These are phyloP conservation scores for Diadema setosum DNA, from an alignment of 35 echinoderm and acorn worm species.

Conservation along the genomic window DNA sequence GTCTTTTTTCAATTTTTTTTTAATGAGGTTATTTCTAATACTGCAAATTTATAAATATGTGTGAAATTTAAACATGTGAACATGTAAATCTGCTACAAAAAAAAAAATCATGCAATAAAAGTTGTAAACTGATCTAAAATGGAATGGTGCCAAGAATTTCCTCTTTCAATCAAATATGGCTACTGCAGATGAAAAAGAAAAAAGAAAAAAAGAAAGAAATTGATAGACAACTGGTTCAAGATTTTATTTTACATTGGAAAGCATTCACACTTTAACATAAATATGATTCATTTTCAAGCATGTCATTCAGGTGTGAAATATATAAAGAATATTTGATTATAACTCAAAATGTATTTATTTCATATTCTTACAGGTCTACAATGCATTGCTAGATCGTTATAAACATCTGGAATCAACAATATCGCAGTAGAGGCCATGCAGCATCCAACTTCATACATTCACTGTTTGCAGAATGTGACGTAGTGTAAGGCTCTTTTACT, in stretches of 20 bases:
- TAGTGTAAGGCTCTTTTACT: too few species aligned
- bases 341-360: neutral
- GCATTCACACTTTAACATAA: neutral
- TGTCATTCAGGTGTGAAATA: neutral
- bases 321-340: neutral
- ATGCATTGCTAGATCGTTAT: constrained; percentile 37
- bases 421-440: neutral
- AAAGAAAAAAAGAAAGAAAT: neutral
- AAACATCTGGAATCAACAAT: constrained; percentile 39
- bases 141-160: too few species aligned
- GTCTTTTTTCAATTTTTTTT: too few species aligned
- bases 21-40: too few species aligned
- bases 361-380: constrained; percentile 50
- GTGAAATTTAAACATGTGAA: neutral
- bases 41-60: neutral
- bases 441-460: too few species aligned
- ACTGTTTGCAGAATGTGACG: too few species aligned
- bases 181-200: neutral
- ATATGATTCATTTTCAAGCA: neutral
- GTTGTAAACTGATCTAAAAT: too few species aligned
- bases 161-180: too few species aligned
- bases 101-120: neutral
- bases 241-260: neutral
- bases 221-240: neutral
- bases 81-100: neutral